Conservation (phyloP, 1,140 invertebrate species). For the Whitmania pigra region DNA sequence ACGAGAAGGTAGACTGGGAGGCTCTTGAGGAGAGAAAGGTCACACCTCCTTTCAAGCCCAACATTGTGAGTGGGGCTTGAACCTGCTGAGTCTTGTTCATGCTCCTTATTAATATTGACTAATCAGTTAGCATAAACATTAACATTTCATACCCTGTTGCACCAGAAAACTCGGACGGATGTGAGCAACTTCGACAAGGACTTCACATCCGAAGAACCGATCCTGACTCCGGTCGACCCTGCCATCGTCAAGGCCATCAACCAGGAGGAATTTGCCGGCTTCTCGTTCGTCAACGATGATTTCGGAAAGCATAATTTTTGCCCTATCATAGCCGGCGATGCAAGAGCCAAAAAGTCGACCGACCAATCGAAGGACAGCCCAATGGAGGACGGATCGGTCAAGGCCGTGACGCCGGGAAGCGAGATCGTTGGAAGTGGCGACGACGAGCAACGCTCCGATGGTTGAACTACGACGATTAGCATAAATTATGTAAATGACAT, state of each 20-base stretch:
- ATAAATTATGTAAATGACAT: too few relatives aligned
- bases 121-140: too few relatives aligned
- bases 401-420: too few relatives aligned
- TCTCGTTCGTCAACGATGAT: constrained; percentile 88
- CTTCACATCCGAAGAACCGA: constrained; percentile 95
- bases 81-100: too few relatives aligned
- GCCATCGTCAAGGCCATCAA: constrained; percentile 82
- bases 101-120: too few relatives aligned
- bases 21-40: constrained; percentile 76
- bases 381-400: background rate
- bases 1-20: constrained; percentile 82
- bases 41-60: constrained; percentile 91
- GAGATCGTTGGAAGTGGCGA: too few relatives aligned
- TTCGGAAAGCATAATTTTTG: constrained; percentile 42
- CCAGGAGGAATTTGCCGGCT: constrained; percentile 91
- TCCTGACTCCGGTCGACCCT: constrained; percentile 78
- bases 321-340: background rate
- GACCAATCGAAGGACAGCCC: background rate
- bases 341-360: background rate
- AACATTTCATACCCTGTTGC: constrained; percentile 29
- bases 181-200: constrained; percentile 97
- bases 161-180: constrained; percentile 90
- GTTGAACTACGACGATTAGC: too few relatives aligned
- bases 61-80: constrained; percentile 67
- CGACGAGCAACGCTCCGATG: too few relatives aligned